Evolutionary conservation across 2,888 invertebrate genomes (phyloP).

Genomic region (Sclerodermus sp.): DNA sequence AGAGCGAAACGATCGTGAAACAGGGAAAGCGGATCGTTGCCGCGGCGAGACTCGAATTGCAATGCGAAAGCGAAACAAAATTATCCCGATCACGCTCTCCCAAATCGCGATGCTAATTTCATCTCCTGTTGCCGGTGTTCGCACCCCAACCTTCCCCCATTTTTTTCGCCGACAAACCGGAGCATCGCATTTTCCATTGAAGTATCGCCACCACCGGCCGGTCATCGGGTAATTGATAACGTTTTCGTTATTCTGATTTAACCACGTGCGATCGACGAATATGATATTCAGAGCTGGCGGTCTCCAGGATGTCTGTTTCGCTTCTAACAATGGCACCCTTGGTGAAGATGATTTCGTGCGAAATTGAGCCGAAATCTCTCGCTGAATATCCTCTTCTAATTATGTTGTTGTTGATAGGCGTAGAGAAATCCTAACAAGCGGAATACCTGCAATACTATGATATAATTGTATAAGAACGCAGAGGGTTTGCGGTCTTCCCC

Average conservation of each 20-base stretch:
- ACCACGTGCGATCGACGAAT: slow-evolving; percentile 12
- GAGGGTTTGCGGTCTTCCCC: no score
- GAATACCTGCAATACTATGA: no score
- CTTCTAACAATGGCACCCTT: no score
- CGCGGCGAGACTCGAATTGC: slow-evolving; percentile 19
- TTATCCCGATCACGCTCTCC: slow-evolving; percentile 28
- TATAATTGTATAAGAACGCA: no score
- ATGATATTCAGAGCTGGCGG: slow-evolving; percentile 20
- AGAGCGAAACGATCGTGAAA: slow-evolving; percentile 19
- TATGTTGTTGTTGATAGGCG: no score
- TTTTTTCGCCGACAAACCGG: slow-evolving; percentile 3
- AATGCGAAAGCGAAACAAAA: slow-evolving; percentile 25
- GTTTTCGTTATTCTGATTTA: slow-evolving; percentile 25
- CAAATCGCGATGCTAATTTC: slow-evolving; percentile 32
- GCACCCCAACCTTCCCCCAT: slow-evolving; percentile 1
- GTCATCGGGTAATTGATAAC: slow-evolving; percentile 29
- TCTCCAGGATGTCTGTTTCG: no score
- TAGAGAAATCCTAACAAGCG: no score
- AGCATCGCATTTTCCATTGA: slow-evolving; percentile 26
- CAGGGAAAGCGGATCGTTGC: slow-evolving; percentile 19
- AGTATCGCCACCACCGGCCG: slow-evolving; percentile 13
- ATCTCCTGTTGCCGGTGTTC: slow-evolving; percentile 8
- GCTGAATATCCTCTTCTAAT: no score
- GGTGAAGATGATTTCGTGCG: no score
- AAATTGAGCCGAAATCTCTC: no score